Evolutionary conservation across 1,140 invertebrate species (phyloP), one percentile per base, ranked within the genome.

Genomic region (Euwallacea similis): DNA sequence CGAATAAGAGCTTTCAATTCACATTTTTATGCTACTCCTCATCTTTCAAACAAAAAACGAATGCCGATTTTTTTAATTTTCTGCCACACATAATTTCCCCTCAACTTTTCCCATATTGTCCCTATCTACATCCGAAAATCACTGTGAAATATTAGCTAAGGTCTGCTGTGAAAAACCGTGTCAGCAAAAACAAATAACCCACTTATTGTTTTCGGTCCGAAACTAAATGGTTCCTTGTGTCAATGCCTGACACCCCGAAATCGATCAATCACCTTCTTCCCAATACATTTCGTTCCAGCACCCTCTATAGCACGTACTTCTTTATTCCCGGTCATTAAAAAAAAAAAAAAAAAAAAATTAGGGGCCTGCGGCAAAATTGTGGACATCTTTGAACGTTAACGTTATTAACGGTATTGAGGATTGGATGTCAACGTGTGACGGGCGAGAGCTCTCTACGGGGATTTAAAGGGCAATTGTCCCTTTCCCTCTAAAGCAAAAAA

Each of bases 151-250:
- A 64, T 64, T 50, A 50, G 43, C 43, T 42, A 4, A 33, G 43
- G 43, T 33, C 11, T 64, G 16, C 16, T 47, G 44, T 11, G 62
- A 64, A 66, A 66, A 66, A 66, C 16, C 65, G 41, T 56, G 65
- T 43, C 47, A 15, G 42, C 65, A 58, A 66, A 66, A 66, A 42
- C 53, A 66, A 66, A 66, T 66, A 66, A 66, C 65, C 65, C 55
- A 66, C 65, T 66, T 66, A 66, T 66, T 66, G 65, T 66, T 66
- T 66, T 66, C 65, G 65, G 53, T 55, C 65, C 13, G 16, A 66
- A 66, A 66, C 65, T 66, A 66, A 66, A 66, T 66, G 65, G 65
- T 66, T 66, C 55, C 65, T 33, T 66, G 55, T 66, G 65, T 66
- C 65, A 66, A 66, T 66, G 54, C 10, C 65, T 59, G 65, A 66